Evolutionary conservation across 30 jellyfish, hydroid and myxozoan species (phyloP).

Genomic region (Pelagia noctiluca): DNA sequence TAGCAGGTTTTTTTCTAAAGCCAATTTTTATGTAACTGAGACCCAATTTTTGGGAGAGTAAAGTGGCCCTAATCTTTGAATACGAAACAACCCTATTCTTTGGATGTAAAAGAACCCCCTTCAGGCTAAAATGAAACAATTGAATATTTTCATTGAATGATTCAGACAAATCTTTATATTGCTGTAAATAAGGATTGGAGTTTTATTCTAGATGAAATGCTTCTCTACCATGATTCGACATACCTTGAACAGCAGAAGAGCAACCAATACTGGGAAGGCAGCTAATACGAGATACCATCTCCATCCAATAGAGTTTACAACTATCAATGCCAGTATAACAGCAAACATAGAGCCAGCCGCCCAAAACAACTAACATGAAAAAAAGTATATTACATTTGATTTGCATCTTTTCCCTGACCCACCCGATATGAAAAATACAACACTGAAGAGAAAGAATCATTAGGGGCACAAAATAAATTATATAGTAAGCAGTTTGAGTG

Average conservation of each 20-base stretch:
- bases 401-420: neutral
- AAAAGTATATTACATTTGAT: neutral
- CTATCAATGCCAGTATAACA: conserved; percentile 81
- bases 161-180: neutral
- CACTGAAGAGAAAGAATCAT: neutral
- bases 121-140: too few species aligned
- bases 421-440: too few species aligned
- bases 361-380: conserved; percentile 86
- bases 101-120: too few species aligned
- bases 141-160: too few species aligned
- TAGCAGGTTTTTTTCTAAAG: too few species aligned
- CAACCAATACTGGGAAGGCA: conserved; percentile 76
- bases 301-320: conserved; percentile 85
- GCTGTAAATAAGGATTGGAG: neutral
- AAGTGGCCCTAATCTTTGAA: too few species aligned
- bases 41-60: too few species aligned
- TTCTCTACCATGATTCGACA: neutral
- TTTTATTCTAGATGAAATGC: neutral
- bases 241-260: conserved; percentile 55
- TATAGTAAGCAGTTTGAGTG: neutral
- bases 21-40: too few species aligned
- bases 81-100: too few species aligned
- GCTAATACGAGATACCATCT: conserved; percentile 84
- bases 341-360: conserved; percentile 94
- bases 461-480: neutral